A percentile compares a stretch with the other conserved stretches of the same genome.
phyloP scores from a whole-genome alignment of 2,888 invertebrate species.

The Chironomus riparius region DNA sequence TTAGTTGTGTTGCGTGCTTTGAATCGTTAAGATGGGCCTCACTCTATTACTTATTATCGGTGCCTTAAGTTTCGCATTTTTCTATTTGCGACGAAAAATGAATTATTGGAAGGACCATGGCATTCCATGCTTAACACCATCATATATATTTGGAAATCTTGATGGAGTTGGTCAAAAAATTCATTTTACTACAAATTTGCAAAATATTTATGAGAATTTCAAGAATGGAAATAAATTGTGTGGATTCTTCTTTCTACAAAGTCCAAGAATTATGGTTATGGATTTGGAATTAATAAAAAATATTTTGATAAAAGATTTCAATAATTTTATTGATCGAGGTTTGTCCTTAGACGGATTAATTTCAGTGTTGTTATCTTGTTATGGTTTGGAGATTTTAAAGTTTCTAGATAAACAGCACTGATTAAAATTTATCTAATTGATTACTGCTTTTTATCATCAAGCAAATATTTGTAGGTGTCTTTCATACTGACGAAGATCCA shows the following conservation, averaged over 20 bases:
- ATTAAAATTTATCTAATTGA: no score
- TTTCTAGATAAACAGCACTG: no score
- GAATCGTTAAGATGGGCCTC: not conserved
- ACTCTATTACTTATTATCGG: not conserved
- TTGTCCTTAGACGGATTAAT: not conserved
- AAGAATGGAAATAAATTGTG: slow-evolving; percentile 10
- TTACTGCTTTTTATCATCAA: no score
- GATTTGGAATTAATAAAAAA: slow-evolving; percentile 24
- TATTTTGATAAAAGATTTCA: slow-evolving; percentile 25
- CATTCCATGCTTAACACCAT: not conserved
- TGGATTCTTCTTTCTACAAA: slow-evolving; percentile 13
- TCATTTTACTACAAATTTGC: not conserved
- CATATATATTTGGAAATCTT: not conserved
- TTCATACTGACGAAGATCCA: slow-evolving; percentile 1
- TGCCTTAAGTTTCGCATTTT: not conserved
- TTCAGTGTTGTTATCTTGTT: no score
- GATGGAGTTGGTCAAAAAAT: not conserved
- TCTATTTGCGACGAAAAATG: not conserved
- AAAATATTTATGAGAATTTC: slow-evolving; percentile 18
- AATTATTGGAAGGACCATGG: not conserved
- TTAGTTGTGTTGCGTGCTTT: not conserved
- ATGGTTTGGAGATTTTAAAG: no score
- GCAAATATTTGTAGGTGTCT: not conserved
- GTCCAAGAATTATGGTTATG: slow-evolving; percentile 1
- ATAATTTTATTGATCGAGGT: not conserved